phyloP scores from a whole-genome alignment of 2,113 vertebrate genomes.

The Plestiodon gilberti region DNA sequence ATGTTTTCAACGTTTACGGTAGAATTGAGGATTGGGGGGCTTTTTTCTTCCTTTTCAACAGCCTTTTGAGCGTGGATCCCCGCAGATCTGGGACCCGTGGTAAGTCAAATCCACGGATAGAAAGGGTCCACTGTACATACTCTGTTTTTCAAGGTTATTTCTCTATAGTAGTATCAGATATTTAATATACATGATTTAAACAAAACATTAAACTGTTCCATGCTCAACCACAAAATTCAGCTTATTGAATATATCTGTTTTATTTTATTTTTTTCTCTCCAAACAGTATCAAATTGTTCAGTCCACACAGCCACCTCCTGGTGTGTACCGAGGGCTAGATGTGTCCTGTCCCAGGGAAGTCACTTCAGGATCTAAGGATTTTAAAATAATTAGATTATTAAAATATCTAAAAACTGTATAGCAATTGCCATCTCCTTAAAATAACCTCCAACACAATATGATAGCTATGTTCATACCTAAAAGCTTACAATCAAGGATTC shows the following conservation, averaged over 20 bases:
- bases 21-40: no score
- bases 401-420: neutral
- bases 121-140: no score
- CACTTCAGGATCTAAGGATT: neutral
- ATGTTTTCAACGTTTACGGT: no score
- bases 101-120: no score
- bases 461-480: no score
- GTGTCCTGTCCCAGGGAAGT: neutral
- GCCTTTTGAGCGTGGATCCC: no score
- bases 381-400: neutral
- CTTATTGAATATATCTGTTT: constrained; percentile 6
- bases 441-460: neutral
- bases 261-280: neutral
- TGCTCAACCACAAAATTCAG: neutral
- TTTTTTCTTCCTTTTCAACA: no score
- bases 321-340: neutral
- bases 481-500: neutral
- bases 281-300: neutral
- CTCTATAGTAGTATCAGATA: neutral
- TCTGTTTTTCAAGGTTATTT: neutral
- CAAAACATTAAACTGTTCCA: neutral
- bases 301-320: neutral
- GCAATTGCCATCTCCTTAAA: neutral
- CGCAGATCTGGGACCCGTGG: no score
- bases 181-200: neutral